A percentile compares a stretch with the other conserved stretches of the same genome.
Evolutionary conservation across 1,140 invertebrate genomes (phyloP).

Genomic region (Lepidurus couesii): DNA sequence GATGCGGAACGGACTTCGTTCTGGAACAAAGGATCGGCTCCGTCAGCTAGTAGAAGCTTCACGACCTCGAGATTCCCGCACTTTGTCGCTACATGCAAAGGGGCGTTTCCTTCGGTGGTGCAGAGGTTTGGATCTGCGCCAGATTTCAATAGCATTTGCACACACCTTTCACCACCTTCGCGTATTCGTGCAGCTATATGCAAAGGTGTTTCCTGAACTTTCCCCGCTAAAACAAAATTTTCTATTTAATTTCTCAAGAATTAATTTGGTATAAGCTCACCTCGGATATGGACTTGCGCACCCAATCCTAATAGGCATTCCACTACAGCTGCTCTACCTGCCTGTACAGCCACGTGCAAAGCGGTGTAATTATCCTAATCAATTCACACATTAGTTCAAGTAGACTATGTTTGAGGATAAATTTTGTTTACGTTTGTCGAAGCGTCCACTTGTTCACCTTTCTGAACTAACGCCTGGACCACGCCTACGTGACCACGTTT

Average conservation of each 20-base stretch:
- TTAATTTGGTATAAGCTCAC: constrained; percentile 41
- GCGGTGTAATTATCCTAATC: constrained; percentile 94
- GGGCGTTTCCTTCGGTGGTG: constrained; percentile 88
- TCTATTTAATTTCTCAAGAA: background rate
- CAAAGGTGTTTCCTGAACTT: constrained; percentile 81
- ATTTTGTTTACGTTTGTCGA: constrained; percentile 73
- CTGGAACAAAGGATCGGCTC: constrained; percentile 79
- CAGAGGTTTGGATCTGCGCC: constrained; percentile 90
- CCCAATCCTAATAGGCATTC: constrained; percentile 94
- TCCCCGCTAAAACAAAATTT: constrained; percentile 53
- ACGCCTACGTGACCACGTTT: constrained; percentile 92
- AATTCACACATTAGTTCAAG: constrained; percentile 27
- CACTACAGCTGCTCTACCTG: constrained; percentile 89
- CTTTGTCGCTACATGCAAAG: constrained; percentile 64
- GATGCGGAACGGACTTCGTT: constrained; percentile 64
- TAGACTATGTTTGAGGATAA: background rate
- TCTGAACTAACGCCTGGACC: constrained; percentile 88
- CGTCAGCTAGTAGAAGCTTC: constrained; percentile 78
- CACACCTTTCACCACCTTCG: constrained; percentile 92
- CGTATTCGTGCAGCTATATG: constrained; percentile 90
- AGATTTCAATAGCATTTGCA: constrained; percentile 93
- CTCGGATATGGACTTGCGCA: constrained; percentile 91
- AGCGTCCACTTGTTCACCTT: constrained; percentile 92
- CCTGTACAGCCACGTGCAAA: constrained; percentile 97
- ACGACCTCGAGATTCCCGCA: constrained; percentile 81